Evolutionary conservation across 2,797 vertebrate species (phyloP).

Genomic region (Adrianichthys oophorus): DNA sequence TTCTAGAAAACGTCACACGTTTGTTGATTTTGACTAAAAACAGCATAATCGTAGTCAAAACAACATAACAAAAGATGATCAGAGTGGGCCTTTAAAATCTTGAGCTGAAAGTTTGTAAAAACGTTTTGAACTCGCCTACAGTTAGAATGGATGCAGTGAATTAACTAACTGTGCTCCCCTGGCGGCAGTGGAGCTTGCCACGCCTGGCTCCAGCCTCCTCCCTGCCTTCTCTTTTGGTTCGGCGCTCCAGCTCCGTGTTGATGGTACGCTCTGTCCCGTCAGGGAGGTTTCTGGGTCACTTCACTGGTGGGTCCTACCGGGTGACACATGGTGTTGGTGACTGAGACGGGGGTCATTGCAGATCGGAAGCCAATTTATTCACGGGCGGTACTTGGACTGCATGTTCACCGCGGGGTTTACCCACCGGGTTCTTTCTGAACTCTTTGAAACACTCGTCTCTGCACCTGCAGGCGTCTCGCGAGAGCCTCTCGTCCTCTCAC

Average conservation of each 20-base stretch:
- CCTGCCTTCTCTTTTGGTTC: constrained; percentile 73
- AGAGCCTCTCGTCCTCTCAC: constrained; percentile 78
- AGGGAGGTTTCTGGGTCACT: not conserved
- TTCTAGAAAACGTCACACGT: no score
- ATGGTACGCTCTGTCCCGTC: constrained; percentile 60
- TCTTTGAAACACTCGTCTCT: not conserved
- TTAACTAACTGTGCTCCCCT: constrained; percentile 25
- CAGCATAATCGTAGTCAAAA: no score
- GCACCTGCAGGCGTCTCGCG: constrained; percentile 77
- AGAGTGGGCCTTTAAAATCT: no score
- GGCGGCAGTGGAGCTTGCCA: constrained; percentile 64
- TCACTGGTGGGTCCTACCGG: constrained; percentile 14
- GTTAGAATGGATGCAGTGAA: constrained; percentile 40
- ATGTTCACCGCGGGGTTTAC: no score
- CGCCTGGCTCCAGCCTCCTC: constrained; percentile 71
- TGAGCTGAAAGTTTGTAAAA: not conserved
- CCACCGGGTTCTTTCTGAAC: no score
- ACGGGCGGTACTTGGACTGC: no score
- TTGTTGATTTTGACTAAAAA: no score
- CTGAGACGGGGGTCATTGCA: not conserved
- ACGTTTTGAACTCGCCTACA: not conserved
- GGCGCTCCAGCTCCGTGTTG: constrained; percentile 50
- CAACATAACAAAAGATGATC: no score
- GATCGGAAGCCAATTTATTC: not conserved
- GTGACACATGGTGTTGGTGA: not conserved